phyloP scores from a whole-genome alignment of 2,113 vertebrate species.

The Prionailurus viverrinus region DNA sequence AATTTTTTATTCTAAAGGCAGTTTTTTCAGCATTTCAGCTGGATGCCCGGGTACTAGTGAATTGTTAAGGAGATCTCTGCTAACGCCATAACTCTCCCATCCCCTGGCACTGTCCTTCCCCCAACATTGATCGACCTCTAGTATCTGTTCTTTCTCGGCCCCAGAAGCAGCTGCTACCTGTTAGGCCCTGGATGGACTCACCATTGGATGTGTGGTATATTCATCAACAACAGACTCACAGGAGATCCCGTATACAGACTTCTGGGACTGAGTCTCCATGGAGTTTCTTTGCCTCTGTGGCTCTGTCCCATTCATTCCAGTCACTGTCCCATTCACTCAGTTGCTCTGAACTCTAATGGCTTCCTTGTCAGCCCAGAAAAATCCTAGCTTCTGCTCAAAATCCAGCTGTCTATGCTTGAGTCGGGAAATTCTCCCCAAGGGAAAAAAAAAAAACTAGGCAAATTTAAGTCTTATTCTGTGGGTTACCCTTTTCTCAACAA shows the following conservation, averaged over 20 bases:
- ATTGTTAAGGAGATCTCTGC: neutral
- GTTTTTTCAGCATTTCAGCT: neutral
- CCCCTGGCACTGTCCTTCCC: neutral
- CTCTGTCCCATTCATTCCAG: neutral
- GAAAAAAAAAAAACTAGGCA: neutral
- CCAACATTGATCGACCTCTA: neutral
- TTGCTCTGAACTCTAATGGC: neutral
- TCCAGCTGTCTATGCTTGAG: neutral
- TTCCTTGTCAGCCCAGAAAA: neutral
- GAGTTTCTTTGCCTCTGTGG: neutral
- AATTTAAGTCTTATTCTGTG: neutral
- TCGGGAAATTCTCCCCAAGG: neutral
- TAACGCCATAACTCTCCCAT: neutral
- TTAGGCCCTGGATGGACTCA: no score
- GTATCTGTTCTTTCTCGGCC: neutral
- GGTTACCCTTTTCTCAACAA: neutral
- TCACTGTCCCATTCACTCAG: neutral
- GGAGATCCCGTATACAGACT: neutral
- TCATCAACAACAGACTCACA: neutral
- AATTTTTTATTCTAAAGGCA: neutral
- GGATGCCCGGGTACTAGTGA: neutral
- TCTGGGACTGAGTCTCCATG: accelerated
- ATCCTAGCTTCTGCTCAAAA: neutral
- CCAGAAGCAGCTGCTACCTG: neutral
- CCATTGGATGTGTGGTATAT: accelerated